Evolutionary conservation across 2,113 vertebrate species (phyloP).

Genomic region (Tragelaphus imberbis): DNA sequence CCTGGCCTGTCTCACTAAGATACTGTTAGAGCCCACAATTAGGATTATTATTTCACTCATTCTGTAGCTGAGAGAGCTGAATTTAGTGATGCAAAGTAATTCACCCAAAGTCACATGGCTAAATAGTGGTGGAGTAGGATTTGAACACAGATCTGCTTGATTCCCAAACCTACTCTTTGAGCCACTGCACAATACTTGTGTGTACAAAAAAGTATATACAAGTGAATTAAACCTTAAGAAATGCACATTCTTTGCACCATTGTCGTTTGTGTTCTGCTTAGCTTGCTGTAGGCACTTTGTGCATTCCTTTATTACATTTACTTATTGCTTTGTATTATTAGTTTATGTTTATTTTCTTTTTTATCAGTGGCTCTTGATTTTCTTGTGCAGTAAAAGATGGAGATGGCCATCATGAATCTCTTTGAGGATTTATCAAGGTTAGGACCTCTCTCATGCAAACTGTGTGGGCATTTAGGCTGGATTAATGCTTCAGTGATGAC

Average conservation of each 20-base stretch:
- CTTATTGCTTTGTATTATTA: neutral
- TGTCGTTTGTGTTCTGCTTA: neutral
- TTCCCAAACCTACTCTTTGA: neutral
- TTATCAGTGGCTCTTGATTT: neutral
- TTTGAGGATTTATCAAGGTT: neutral
- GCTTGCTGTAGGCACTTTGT: neutral
- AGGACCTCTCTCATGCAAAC: neutral
- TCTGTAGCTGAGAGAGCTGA: neutral
- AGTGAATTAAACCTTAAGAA: neutral
- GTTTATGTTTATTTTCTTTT: neutral
- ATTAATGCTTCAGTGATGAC: neutral
- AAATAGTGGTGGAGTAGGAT: neutral
- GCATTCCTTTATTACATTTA: neutral
- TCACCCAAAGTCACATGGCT: neutral
- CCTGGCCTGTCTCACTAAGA: neutral
- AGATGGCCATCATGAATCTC: neutral
- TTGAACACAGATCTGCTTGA: neutral
- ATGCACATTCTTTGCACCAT: neutral
- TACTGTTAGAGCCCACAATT: neutral
- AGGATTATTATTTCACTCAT: neutral
- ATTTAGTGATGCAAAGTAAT: neutral
- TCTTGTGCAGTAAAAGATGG: neutral
- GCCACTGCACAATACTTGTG: neutral
- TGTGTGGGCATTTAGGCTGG: neutral
- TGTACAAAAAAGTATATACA: neutral